Conservation (phyloP, 2,797 vertebrate genomes). For the Smutsia gigantea region DNA sequence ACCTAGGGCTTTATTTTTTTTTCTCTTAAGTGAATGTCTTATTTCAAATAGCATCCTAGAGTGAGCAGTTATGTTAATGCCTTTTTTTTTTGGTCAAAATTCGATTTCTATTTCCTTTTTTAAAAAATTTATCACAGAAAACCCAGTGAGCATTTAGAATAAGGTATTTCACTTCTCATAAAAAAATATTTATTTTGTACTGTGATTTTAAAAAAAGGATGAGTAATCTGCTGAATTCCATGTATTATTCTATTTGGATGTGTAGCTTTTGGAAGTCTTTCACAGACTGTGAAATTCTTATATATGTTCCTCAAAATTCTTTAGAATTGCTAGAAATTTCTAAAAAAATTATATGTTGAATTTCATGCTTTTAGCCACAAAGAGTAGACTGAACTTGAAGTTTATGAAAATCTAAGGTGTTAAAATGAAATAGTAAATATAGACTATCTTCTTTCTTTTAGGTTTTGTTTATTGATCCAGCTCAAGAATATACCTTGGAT, state of each 20-base stretch:
- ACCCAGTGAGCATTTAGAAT: not conserved
- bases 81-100: conserved; percentile 41
- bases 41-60: not conserved
- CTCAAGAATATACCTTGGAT: conserved; percentile 90
- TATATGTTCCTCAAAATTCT: conserved; percentile 27
- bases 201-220: conserved; percentile 30
- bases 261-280: conserved; percentile 60
- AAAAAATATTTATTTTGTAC: not conserved
- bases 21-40: not conserved
- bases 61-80: not conserved
- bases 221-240: conserved; percentile 15
- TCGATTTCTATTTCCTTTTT: conserved; percentile 8
- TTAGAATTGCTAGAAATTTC: conserved; percentile 22
- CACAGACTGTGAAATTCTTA: conserved; percentile 65
- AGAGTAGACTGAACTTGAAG: conserved; percentile 51
- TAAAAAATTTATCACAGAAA: conserved; percentile 31
- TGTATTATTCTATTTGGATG: conserved; percentile 43
- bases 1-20: not conserved
- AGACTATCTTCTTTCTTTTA: conserved; percentile 76
- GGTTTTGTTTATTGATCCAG: conserved; percentile 92
- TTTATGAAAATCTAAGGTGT: conserved; percentile 55
- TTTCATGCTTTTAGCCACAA: conserved; percentile 27
- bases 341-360: not conserved
- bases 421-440: conserved; percentile 56
- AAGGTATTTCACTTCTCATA: not conserved